These are phyloP conservation scores for Bibio marci DNA, from an alignment of 2,888 invertebrate species.

Conservation along the genomic window DNA sequence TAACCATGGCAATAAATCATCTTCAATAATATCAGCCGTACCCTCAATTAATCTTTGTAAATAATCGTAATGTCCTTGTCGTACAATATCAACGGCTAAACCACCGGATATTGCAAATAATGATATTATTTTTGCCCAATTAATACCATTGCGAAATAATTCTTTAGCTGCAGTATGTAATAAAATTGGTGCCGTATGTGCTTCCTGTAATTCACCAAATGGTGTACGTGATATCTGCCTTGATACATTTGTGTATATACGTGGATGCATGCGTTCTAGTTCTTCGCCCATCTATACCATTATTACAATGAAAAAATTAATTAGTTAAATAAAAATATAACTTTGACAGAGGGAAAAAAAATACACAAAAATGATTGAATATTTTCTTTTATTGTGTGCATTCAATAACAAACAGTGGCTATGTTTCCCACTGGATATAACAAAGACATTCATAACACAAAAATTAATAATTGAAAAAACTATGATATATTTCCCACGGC, in stretches of 20 bases:
- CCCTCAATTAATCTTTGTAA: slow-evolving; percentile 60
- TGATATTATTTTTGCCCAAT: slow-evolving; percentile 66
- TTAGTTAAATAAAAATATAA: slow-evolving; percentile 2
- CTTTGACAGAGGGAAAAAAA: too few relatives aligned
- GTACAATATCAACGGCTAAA: slow-evolving; percentile 61
- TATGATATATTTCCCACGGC: too few relatives aligned
- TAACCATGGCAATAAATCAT: slow-evolving; percentile 57
- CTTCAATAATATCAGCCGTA: slow-evolving; percentile 53
- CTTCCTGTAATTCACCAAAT: slow-evolving; percentile 35
- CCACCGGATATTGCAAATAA: slow-evolving; percentile 71
- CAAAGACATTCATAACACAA: too few relatives aligned
- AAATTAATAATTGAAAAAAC: too few relatives aligned
- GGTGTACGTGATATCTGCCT: slow-evolving; percentile 52
- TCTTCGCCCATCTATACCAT: slow-evolving; percentile 40
- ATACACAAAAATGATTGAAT: too few relatives aligned
- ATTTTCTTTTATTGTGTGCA: too few relatives aligned
- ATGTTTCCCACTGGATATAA: too few relatives aligned
- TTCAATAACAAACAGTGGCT: too few relatives aligned
- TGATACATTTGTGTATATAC: slow-evolving; percentile 52
- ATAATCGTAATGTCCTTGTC: slow-evolving; percentile 60
- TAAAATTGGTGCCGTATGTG: slow-evolving; percentile 32
- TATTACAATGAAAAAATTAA: background rate
- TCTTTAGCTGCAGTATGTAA: slow-evolving; percentile 53
- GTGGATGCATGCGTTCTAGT: slow-evolving; percentile 63
- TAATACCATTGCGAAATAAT: slow-evolving; percentile 50